Evolutionary conservation across 2,888 invertebrate genomes (phyloP).

Genomic region (Fragum fragum): DNA sequence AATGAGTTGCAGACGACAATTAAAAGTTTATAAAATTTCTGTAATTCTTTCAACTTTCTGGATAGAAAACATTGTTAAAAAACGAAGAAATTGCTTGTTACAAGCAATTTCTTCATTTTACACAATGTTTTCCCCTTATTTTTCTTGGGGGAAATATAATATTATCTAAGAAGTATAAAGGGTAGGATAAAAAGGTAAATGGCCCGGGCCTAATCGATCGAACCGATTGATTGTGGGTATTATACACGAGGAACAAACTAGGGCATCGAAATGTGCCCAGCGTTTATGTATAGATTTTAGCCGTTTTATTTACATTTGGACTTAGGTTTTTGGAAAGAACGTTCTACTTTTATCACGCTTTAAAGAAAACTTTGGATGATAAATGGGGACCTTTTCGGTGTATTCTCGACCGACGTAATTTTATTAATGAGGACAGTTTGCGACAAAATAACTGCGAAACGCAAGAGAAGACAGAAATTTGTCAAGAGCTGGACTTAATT

Average conservation of each 20-base stretch:
- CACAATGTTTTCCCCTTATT: no score
- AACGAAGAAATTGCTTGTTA: no score
- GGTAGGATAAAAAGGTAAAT: neutral
- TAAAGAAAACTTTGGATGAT: neutral
- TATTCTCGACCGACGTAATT: neutral
- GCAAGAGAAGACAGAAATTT: neutral
- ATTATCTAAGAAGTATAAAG: neutral
- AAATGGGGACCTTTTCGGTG: neutral
- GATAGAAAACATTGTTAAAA: no score
- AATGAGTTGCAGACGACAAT: no score
- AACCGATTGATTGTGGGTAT: neutral
- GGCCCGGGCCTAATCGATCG: neutral
- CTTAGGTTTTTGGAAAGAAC: neutral
- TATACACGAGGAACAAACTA: neutral
- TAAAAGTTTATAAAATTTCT: no score
- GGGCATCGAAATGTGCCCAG: neutral
- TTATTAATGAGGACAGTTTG: neutral
- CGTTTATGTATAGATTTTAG: conserved; percentile 3
- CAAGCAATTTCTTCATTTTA: no score
- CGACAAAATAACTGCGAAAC: neutral
- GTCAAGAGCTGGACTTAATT: neutral
- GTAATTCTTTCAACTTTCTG: no score
- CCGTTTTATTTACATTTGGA: conserved; percentile 3
- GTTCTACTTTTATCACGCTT: neutral
- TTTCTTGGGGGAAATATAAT: no score